Percentiles rank a stretch among this genome's conserved stretches.
Evolutionary conservation across 2,113 vertebrate genomes (phyloP).

Genomic region (Meleagris gallopavo): DNA sequence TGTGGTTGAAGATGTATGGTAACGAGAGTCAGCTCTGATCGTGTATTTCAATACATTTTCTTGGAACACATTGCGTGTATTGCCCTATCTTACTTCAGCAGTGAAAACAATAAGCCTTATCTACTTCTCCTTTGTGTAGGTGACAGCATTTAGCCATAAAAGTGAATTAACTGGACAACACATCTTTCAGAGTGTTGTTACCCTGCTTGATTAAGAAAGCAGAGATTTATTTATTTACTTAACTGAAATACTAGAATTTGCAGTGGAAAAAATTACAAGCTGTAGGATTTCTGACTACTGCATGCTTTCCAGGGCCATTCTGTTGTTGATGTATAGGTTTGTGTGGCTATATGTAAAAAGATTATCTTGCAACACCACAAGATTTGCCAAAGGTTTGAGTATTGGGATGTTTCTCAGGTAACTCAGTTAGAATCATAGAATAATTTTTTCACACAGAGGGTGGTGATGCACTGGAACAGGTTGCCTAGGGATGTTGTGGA

Average conservation of each 20-base stretch:
- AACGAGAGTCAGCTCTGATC: conserved; percentile 2
- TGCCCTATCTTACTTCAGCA: background rate
- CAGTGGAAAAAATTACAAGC: background rate
- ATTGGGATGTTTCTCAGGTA: background rate
- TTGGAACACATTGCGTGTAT: accelerated
- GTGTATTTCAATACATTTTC: conserved; percentile 2
- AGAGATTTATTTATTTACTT: background rate
- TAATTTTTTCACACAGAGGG: background rate
- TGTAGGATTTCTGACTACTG: background rate
- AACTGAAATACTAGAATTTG: background rate
- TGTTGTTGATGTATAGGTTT: background rate
- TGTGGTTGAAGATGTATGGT: background rate
- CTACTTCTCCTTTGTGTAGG: background rate
- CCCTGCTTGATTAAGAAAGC: background rate
- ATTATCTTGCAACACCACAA: background rate
- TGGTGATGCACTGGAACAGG: too few species aligned
- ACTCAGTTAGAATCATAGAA: background rate
- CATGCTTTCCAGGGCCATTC: background rate
- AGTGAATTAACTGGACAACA: background rate
- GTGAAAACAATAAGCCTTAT: background rate
- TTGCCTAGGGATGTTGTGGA: too few species aligned
- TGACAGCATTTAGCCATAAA: background rate
- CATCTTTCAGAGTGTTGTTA: background rate
- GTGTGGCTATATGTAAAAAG: background rate
- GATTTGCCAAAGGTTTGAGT: background rate